Conservation (phyloP, 2,797 vertebrate species). For the Pangasius sanitwongsei region DNA sequence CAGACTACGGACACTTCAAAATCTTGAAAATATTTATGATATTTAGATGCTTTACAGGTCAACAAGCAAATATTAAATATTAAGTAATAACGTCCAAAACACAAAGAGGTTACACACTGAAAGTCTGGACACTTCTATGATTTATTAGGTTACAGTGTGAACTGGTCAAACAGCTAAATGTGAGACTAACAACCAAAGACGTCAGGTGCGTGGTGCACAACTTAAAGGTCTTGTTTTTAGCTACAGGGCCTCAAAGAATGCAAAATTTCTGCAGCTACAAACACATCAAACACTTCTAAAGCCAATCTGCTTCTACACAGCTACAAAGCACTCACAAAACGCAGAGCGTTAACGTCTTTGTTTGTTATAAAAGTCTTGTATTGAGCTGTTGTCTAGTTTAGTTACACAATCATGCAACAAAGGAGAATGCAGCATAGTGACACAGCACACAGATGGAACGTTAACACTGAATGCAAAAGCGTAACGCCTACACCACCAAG, state of each 20-base stretch:
- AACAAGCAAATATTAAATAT: neutral
- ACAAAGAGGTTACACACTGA: neutral
- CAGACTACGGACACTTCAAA: neutral
- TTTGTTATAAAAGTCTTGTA: constrained; percentile 53
- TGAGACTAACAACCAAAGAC: constrained; percentile 44
- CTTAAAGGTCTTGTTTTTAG: neutral
- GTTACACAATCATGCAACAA: constrained; percentile 43
- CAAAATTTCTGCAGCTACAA: neutral
- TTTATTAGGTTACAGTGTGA: neutral
- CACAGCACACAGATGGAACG: constrained; percentile 62
- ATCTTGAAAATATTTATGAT: neutral
- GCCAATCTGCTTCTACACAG: too few relatives aligned
- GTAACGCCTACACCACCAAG: neutral
- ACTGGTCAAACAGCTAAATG: constrained; percentile 32
- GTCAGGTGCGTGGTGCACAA: neutral
- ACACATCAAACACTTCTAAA: neutral
- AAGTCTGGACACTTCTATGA: neutral
- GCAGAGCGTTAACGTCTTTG: constrained; percentile 60
- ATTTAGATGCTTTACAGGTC: neutral
- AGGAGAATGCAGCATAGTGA: constrained; percentile 34
- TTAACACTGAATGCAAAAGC: constrained; percentile 30
- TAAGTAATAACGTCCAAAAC: neutral
- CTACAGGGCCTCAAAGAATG: neutral
- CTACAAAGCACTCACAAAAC: neutral
- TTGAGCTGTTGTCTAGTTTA: constrained; percentile 44